A percentile compares a stretch with the other conserved stretches of the same genome.
These are phyloP conservation scores for Lingula anatina DNA, from an alignment of 2,888 invertebrate genomes.

Conservation along the genomic window DNA sequence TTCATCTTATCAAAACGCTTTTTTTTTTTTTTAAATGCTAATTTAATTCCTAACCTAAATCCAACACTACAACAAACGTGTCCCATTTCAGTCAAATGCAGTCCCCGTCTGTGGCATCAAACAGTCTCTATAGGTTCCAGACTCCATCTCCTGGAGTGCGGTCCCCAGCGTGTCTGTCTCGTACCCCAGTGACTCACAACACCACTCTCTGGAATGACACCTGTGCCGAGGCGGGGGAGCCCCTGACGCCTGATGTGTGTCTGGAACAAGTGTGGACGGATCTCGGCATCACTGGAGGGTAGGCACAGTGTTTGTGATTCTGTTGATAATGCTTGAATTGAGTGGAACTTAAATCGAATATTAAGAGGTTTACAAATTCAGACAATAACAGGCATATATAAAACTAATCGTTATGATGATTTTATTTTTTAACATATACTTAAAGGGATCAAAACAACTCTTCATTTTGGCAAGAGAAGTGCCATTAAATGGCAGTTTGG, in stretches of 20 bases:
- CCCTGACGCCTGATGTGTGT: slow-evolving; percentile 78
- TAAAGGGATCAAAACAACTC: no score
- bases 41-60: no score
- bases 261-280: slow-evolving; percentile 89
- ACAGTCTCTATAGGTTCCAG: slow-evolving; percentile 22
- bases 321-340: neutral
- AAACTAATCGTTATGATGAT: no score
- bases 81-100: slow-evolving; percentile 54
- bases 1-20: no score
- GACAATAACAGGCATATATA: no score
- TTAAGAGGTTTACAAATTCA: no score
- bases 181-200: slow-evolving; percentile 25
- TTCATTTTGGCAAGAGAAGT: no score
- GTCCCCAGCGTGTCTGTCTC: slow-evolving; percentile 27
- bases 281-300: slow-evolving; percentile 3
- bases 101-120: slow-evolving; percentile 53
- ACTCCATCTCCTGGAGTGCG: slow-evolving; percentile 28
- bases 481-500: no score
- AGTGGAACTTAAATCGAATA: no score
- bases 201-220: slow-evolving; percentile 33
- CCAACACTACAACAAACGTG: no score
- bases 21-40: no score
- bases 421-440: no score
- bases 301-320: slow-evolving; percentile 2
- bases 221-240: slow-evolving; percentile 55